Evolutionary conservation across 2,888 invertebrate species (phyloP), one percentile per base, ranked within the genome.

Genomic region (Sinhomidia bicolor): DNA sequence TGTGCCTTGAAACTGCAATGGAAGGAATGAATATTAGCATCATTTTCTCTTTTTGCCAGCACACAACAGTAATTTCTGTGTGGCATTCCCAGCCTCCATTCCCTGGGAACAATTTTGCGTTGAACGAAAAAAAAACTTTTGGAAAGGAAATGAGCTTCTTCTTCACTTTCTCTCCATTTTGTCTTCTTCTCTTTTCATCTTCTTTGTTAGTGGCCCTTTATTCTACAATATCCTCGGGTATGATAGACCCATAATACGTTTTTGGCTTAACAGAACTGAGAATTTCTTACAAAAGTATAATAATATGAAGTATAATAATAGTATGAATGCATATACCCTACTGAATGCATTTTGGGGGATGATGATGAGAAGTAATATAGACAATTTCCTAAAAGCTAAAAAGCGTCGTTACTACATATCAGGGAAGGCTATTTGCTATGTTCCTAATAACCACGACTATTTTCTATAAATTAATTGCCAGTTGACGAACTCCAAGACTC

Each of bases 61-160:
- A 76, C 87, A n/a, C 76, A 87, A 82, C 76, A 87, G 87, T 76
- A 74, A 87, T 87, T 87, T 76, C 71, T n/a, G n/a, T n/a, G 76
- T 87, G 54, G 81, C 87, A 87, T 71, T 84, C 81, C 89, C 85
- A 88, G 89, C 88, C 85, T 89, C 89, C 90, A 90, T 90, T 87
- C 81, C 88, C 85, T 86, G 87, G 84, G 88, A 85, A 89, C 91
- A 91, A n/a, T n/a, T 91, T 91, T 90, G 85, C 89, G 91, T 88
- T 91, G 91, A 91, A 90, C 90, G 90, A 91, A 91, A 91, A 90
- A 90, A 91, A 91, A 91, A 90, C 90, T 91, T 90, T 87, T 87
- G 74, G n/a, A n/a, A 82, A 90, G 90, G 88, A 91, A 91, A 91
- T 91, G 91, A 91, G 91, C 90, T 90, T n/a, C n/a, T n/a, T n/a